Conservation (phyloP, 2,113 vertebrate species). For the Alectura lathami region DNA sequence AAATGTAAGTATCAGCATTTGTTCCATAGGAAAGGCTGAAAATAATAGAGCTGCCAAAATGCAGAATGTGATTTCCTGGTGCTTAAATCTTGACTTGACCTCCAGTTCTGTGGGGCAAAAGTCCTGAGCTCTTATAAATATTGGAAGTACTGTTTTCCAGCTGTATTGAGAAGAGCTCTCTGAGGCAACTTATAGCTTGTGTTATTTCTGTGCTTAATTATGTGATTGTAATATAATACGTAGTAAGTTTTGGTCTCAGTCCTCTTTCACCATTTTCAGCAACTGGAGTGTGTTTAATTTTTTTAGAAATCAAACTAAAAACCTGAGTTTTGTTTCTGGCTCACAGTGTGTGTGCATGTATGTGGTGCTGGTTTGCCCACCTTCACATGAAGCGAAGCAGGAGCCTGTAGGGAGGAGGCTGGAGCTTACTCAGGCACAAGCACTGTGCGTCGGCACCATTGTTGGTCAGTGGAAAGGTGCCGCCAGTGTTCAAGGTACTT, state of each 20-base stretch:
- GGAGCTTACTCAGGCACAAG: fast-evolving
- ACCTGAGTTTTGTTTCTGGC: background rate
- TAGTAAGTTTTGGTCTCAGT: background rate
- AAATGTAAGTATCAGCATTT: background rate
- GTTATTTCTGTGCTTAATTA: background rate
- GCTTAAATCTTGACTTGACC: background rate
- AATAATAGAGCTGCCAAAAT: conserved; percentile 9
- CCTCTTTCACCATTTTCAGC: background rate
- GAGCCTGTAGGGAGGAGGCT: background rate
- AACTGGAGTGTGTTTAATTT: background rate
- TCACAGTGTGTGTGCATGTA: fast-evolving
- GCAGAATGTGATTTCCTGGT: background rate
- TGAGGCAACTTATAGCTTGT: background rate
- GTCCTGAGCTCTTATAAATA: background rate
- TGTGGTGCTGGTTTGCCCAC: background rate
- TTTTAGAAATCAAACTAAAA: background rate
- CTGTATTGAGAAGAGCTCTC: background rate
- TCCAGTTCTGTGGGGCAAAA: background rate
- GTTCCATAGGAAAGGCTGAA: background rate
- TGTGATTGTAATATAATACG: background rate
- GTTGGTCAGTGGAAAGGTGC: background rate
- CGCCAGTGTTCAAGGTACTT: background rate
- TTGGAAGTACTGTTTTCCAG: background rate
- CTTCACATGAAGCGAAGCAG: background rate
- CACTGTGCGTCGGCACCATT: fast-evolving